A percentile compares a stretch with the other conserved stretches of the same genome.
phyloP scores from a whole-genome alignment of 37 sponge, comb jelly and placozoan species.

The Spongilla lacustris region DNA sequence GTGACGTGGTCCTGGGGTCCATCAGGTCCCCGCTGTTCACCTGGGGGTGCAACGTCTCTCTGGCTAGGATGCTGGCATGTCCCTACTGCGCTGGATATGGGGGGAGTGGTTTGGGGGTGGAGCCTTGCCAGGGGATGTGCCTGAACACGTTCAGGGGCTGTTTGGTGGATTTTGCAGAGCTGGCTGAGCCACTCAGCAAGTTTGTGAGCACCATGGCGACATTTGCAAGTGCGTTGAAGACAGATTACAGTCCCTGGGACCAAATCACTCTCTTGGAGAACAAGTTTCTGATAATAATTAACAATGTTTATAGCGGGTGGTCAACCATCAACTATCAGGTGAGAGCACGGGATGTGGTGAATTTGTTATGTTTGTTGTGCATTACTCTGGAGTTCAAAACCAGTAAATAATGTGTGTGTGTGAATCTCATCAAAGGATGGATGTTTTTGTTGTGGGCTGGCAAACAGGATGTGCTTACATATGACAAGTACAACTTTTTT shows the following conservation, averaged over 20 bases:
- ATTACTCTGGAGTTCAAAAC: too few species aligned
- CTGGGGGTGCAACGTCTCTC: constrained; percentile 21
- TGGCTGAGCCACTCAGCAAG: not conserved
- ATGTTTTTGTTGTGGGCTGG: too few species aligned
- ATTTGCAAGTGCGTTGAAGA: not conserved
- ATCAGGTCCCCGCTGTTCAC: not conserved
- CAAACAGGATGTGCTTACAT: too few species aligned
- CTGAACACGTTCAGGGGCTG: constrained; percentile 60
- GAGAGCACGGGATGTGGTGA: not conserved
- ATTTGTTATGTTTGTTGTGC: too few species aligned
- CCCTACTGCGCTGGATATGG: constrained; percentile 48
- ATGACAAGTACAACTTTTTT: too few species aligned
- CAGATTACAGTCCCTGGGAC: not conserved
- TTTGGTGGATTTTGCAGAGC: constrained; percentile 31
- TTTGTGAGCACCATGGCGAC: not conserved
- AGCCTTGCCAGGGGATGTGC: constrained; percentile 37
- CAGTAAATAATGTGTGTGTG: constrained; percentile 11
- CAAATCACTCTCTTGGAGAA: not conserved
- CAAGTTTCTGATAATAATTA: not conserved
- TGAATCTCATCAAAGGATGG: not conserved
- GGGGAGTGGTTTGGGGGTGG: too few species aligned
- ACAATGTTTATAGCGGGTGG: not conserved
- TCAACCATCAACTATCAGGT: not conserved
- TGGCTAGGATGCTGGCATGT: constrained; percentile 40
- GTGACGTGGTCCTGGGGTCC: constrained; percentile 2